Evolutionary conservation across 2,888 invertebrate species (phyloP).

Genomic region (Strigamia transsilvanica): DNA sequence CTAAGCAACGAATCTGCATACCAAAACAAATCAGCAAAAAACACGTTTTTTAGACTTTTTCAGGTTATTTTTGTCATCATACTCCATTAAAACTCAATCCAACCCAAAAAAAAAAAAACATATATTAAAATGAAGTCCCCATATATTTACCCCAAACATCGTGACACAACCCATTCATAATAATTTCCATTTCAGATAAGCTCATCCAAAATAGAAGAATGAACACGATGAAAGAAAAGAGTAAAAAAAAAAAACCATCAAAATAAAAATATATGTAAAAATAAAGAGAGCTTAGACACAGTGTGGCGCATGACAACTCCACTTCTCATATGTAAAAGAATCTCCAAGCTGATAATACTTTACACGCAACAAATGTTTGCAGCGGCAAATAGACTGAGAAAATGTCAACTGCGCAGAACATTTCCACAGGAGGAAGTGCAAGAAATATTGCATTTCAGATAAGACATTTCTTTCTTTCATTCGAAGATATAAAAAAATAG

Average conservation of each 20-base stretch:
- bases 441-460: constrained; percentile 43
- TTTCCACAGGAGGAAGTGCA: not conserved
- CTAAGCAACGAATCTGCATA: no score
- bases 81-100: not conserved
- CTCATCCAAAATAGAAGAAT: not conserved
- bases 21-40: no score
- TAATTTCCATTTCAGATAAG: constrained; percentile 22
- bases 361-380: constrained; percentile 16
- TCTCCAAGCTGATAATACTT: not conserved
- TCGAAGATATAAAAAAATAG: not conserved
- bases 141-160: not conserved
- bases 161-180: constrained; percentile 18
- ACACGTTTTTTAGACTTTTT: no score
- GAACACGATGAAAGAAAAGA: not conserved
- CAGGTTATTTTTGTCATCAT: no score
- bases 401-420: constrained; percentile 5
- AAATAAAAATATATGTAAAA: not conserved
- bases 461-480: constrained; percentile 24
- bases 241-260: not conserved
- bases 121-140: not conserved
- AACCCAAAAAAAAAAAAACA: not conserved
- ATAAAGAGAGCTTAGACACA: not conserved
- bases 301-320: constrained; percentile 6
- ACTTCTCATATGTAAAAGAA: constrained; percentile 40
- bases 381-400: not conserved